A percentile compares a stretch with the other conserved stretches of the same genome.
Evolutionary conservation across 1,140 invertebrate species (phyloP).

Genomic region (Conopomorpha cramerella): DNA sequence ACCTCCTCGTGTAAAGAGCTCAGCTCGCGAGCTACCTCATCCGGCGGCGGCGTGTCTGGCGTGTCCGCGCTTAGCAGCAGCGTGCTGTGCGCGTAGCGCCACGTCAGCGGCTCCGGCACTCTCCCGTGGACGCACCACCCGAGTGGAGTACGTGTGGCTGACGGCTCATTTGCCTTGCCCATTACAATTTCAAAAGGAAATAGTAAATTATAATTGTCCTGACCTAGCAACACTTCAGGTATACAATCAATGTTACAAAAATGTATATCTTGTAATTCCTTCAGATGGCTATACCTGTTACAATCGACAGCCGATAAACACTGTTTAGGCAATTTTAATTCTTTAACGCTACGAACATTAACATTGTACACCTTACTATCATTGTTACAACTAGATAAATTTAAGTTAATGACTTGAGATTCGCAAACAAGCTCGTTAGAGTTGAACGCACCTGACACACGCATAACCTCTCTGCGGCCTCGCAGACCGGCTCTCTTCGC

Average conservation of each 20-base stretch:
- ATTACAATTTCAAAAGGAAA: neutral
- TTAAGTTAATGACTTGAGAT: neutral
- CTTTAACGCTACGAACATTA: neutral
- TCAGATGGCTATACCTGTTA: neutral
- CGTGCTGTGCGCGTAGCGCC: neutral
- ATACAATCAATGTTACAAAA: neutral
- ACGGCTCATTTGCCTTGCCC: neutral
- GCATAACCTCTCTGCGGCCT: neutral
- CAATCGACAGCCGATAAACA: neutral
- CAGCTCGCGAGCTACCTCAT: neutral
- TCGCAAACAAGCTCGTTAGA: neutral
- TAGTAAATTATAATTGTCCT: slow-evolving; percentile 3
- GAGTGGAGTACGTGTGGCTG: neutral
- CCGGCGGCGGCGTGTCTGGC: neutral
- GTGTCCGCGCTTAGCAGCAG: neutral
- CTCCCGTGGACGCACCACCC: slow-evolving; percentile 1
- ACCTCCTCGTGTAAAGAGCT: slow-evolving; percentile 3
- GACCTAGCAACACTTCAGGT: slow-evolving; percentile 2
- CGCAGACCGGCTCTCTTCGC: neutral
- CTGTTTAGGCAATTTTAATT: neutral
- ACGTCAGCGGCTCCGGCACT: neutral
- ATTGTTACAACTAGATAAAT: slow-evolving; percentile 1
- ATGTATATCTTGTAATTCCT: neutral
- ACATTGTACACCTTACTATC: neutral
- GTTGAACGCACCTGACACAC: neutral